Evolutionary conservation across 2,888 invertebrate species (phyloP).

Genomic region (Aricia artaxerxes): DNA sequence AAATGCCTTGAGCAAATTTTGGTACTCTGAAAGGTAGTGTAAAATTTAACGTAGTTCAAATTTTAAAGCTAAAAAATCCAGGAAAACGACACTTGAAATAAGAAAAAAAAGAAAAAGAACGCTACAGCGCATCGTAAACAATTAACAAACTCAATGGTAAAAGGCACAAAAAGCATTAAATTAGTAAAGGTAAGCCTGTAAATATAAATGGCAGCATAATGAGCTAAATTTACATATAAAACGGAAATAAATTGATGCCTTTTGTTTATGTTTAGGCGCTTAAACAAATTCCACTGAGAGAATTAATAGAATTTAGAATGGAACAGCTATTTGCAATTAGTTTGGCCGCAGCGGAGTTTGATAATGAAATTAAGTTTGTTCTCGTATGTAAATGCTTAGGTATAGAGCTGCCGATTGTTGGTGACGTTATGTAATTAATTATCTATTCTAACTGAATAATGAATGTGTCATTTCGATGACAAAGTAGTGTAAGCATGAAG

Average conservation of each 20-base stretch:
- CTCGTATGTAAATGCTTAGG: constrained; percentile 6
- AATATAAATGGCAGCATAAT: constrained; percentile 41
- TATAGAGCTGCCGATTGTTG: neutral
- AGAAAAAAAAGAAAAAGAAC: neutral
- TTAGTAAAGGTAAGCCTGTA: constrained; percentile 26
- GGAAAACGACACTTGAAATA: neutral
- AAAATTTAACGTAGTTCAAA: too few species aligned
- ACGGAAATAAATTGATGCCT: constrained; percentile 44
- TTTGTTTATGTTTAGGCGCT: constrained; percentile 32
- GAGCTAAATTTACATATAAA: constrained; percentile 48
- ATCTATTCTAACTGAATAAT: constrained; percentile 19
- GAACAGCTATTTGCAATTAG: constrained; percentile 31
- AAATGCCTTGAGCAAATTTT: too few species aligned
- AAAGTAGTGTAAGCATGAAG: neutral
- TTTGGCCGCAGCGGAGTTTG: constrained; percentile 24
- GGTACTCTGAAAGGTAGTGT: too few species aligned
- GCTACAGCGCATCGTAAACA: neutral
- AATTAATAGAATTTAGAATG: constrained; percentile 30
- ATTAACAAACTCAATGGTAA: constrained; percentile 25
- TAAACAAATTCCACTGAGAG: constrained; percentile 20
- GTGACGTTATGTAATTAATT: constrained; percentile 10
- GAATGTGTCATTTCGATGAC: neutral
- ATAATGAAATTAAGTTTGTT: constrained; percentile 26
- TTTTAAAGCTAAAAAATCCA: too few species aligned
- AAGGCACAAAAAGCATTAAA: constrained; percentile 17